These are phyloP conservation scores for Pseudobourletiella spinata DNA, from an alignment of 1,140 invertebrate species.

Conservation along the genomic window DNA sequence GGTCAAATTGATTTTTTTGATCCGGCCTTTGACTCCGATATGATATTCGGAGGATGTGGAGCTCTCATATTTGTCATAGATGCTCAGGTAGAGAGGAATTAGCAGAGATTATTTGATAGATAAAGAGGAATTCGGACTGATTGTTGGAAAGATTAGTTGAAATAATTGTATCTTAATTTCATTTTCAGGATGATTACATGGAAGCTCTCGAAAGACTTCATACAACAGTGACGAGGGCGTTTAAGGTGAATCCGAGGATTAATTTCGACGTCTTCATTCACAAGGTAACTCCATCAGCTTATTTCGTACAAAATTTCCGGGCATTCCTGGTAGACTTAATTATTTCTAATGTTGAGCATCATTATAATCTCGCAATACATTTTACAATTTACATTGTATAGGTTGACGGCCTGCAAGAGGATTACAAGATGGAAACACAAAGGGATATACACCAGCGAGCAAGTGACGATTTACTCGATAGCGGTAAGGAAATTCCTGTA, in stretches of 20 bases:
- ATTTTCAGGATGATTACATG: conserved; percentile 80
- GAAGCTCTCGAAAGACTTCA: conserved; percentile 90
- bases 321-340: background rate
- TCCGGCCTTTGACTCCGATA: conserved; percentile 87
- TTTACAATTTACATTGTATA: too few relatives aligned
- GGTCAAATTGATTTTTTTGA: conserved; percentile 98
- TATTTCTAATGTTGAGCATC: too few relatives aligned
- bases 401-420: conserved; percentile 94
- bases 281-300: conserved; percentile 69
- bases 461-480: conserved; percentile 86
- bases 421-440: conserved; percentile 97
- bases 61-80: conserved; percentile 98
- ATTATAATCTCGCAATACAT: too few relatives aligned
- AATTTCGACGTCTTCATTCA: conserved; percentile 99
- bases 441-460: conserved; percentile 95
- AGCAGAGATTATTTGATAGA: too few relatives aligned
- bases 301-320: background rate
- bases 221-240: conserved; percentile 85
- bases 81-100: conserved; percentile 81
- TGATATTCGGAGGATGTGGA: conserved; percentile 89
- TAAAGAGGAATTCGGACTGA: too few relatives aligned
- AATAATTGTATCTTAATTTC: background rate
- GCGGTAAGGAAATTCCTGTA: conserved; percentile 59
- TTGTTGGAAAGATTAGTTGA: too few relatives aligned
- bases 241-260: conserved; percentile 90